Evolutionary conservation across 1,140 invertebrate species (phyloP), one percentile per base, ranked within the genome.

Genomic region (Ostrea denselamellosa): DNA sequence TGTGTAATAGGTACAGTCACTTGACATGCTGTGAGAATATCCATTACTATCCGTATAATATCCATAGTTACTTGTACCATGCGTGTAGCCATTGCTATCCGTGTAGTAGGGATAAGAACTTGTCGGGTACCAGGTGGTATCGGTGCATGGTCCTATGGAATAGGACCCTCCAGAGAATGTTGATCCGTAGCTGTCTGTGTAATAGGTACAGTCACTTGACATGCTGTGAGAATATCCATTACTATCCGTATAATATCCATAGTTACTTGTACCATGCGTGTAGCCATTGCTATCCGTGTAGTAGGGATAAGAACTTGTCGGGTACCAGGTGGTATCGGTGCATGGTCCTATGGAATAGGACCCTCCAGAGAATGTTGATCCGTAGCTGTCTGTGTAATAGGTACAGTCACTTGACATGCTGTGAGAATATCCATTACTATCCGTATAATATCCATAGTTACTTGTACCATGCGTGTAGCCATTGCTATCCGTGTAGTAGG

Each of bases 1-100:
- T 68, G 65, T 68, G n/a, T 68, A 68, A 68, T 68, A 68, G 3
- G 65, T 68, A 68, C 65, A 68, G 22, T n/a, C 22, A 25, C 65
- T 68, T n/a, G 17, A n/a, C 0, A n/a, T n/a, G 65, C 17, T 22
- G 65, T 22, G 9, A 7, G 25, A 25, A 68, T 68, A 68, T 22
- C 22, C 19, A 68, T 68, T 25, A n/a, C 19, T 68, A 25, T 68
- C 65, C 22, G 65, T 68, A 25, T n/a, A 68, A 68, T 22, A 68
- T n/a, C 65, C 22, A 25, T 25, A n/a, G n/a, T 0, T n/a, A 25
- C 19, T 68, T 22, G 65, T 68, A 9, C 65, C 7, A n/a, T 68
- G 25, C 5, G 65, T 68, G n/a, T 22, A 68, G 0, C n/a, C 65
- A 25, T 68, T 68, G 65, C 65, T 68, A 7, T 68, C 65, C 5